These are phyloP conservation scores for Eurypyga helias DNA, from an alignment of 2,113 vertebrate species.

Conservation along the genomic window DNA sequence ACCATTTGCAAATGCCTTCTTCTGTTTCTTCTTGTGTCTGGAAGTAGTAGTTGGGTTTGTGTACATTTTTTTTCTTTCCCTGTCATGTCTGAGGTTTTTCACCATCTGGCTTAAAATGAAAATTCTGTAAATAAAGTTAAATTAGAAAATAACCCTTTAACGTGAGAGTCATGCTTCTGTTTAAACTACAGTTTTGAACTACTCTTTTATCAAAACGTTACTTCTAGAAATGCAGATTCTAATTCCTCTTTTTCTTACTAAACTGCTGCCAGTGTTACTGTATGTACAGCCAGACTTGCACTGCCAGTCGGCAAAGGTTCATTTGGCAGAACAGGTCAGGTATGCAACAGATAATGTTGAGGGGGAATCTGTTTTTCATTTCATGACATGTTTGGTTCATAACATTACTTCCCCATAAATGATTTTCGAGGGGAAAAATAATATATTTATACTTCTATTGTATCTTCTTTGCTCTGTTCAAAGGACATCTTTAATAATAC, in stretches of 20 bases:
- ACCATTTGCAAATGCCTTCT: background rate
- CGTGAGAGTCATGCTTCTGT: background rate
- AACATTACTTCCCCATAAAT: background rate
- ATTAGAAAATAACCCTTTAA: background rate
- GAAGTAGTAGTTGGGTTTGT: background rate
- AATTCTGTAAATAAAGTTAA: background rate
- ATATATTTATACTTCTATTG: background rate
- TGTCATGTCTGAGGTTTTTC: background rate
- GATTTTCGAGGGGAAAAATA: background rate
- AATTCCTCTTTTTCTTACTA: background rate
- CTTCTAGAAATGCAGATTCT: background rate
- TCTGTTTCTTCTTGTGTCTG: background rate
- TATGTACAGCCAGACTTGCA: background rate
- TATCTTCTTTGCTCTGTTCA: background rate
- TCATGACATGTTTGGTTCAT: background rate
- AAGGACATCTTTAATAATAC: background rate
- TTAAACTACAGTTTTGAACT: background rate
- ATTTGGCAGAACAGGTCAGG: background rate
- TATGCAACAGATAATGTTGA: background rate
- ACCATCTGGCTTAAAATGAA: background rate
- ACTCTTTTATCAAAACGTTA: background rate
- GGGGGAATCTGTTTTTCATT: background rate
- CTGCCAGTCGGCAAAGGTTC: background rate
- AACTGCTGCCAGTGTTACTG: background rate
- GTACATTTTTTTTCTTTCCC: background rate